These are phyloP conservation scores for Agapostemon virescens DNA, from an alignment of 2,888 invertebrate species.

Conservation along the genomic window DNA sequence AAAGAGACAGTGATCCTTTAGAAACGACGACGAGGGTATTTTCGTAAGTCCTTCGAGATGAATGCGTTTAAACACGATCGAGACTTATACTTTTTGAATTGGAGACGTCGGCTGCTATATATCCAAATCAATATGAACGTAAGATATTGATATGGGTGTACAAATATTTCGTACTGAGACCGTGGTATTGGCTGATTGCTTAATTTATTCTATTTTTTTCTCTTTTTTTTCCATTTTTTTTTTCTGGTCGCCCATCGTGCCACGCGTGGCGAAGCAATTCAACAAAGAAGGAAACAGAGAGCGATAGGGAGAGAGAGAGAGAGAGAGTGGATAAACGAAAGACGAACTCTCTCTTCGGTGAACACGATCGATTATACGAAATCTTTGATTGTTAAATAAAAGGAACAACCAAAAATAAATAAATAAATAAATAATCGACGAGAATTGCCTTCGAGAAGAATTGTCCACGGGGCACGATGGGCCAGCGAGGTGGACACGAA, in stretches of 20 bases:
- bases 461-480: conserved; percentile 65
- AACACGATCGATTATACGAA: neutral
- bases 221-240: conserved; percentile 51
- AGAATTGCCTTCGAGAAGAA: conserved; percentile 49
- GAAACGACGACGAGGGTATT: conserved; percentile 40
- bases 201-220: conserved; percentile 73
- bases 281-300: too few species aligned
- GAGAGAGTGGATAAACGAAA: too few species aligned
- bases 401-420: too few species aligned
- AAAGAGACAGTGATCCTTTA: conserved; percentile 29
- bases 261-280: conserved; percentile 4
- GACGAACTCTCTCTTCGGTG: neutral
- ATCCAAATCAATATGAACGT: conserved; percentile 79
- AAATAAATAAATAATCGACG: neutral
- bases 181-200: conserved; percentile 80
- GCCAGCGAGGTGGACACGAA: conserved; percentile 77
- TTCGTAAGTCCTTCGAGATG: conserved; percentile 47
- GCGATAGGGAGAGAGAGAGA: too few species aligned
- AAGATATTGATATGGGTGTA: conserved; percentile 79
- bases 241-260: conserved; percentile 37
- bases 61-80: conserved; percentile 49
- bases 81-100: conserved; percentile 64
- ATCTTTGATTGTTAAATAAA: neutral
- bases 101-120: conserved; percentile 77
- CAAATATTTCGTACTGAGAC: conserved; percentile 78